Base-by-base conservation (phyloP, 2,113 vertebrate species). In the Clarias magur region DNA sequence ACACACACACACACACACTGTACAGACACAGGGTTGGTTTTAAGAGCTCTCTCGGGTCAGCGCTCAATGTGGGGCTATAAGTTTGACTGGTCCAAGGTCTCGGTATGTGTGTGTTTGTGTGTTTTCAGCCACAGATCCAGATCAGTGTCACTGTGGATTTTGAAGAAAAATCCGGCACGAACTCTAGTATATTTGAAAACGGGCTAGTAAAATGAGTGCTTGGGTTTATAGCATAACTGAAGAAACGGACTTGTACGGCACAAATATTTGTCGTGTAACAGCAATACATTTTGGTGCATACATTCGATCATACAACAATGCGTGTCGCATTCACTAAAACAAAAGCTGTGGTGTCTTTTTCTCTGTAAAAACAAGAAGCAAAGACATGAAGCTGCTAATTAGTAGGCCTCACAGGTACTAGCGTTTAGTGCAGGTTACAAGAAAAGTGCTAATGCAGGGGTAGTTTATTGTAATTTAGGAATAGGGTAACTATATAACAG, bases 41-140 rank as follows among this genome's bases (percentile, higher is more conserved):
- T 62, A 85, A 76, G 72, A 79, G 53, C 48, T 23, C 76, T 68
- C 65, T 80, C 67, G 60, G 59, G 85, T 68, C 56, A 48, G 25
- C 65, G 13, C 15, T 83, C 42, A 65, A 65, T 59, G 21, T 63
- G 11, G 42, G 42, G 23, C 73, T 76, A 76, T 76, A 76, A 54
- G 38, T 67, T 82, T 82, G 57, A 38, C 27, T 65, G n/a, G 38
- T 57, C 30, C 3, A 11, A 72, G 30, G 16, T 30, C 16, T 70
- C 16, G 2, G 19, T n/a, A 67, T 30, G 1, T 54, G 21, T 79
- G 57, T 76, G 16, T 34, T n/a, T 53, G 73, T 83, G 82, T 89
- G 85, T 73, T 63, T 60, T 30, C 27, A 53, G 84, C 83, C 38
- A n/a, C 11, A 63, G 48, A 54, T 19, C 30, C 48, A 82, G 78